Evolutionary conservation across 1,140 invertebrate genomes (phyloP), one percentile per base, ranked within the genome.

Genomic region (Phenacoccus solenopsis): DNA sequence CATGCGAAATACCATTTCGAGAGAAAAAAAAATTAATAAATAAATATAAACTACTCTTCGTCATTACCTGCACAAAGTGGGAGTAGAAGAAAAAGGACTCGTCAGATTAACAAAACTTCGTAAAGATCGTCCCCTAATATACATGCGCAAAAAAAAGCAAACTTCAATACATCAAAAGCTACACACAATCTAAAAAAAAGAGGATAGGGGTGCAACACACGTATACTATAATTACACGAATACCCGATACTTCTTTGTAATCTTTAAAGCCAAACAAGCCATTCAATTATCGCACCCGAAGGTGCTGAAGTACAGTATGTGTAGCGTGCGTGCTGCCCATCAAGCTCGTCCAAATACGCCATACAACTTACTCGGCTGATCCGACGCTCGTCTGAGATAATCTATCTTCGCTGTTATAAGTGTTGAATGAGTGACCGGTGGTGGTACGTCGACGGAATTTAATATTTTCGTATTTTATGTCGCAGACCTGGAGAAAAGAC

Each of bases 401-500:
- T 27, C 80, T 73, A 72, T 80, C 67, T 70, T 72, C 72, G 35
- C 28, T 70, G 28, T 70, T 75, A 70, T 71, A 77, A 28, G 82
- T 80, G 21, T 59, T 74, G 10, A 61, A 35, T 20, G 28, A 61
- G 49, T 5, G 25, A 32, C 61, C 69, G 28, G 67, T n/a, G 68
- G 71, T 77, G 16, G 76, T 73, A 68, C 83, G 81, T 75, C 82
- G 79, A 72, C 84, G 76, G 78, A 84, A 81, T 27, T 80, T 82
- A 20, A 84, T 82, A 21, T 78, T 74, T 72, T 85, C 84, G 74
- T 83, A 78, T 78, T 85, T 83, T 22, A 85, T 77, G 78, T 86
- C 83, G 75, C 81, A 85, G 1, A 79, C 82, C 84, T 85, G 72
- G 69, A 79, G 77, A 73, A 68, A n/a, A n/a, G n/a, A n/a, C n/a